phyloP scores from a whole-genome alignment of 1,140 invertebrate species.

The Drosophila bocqueti region DNA sequence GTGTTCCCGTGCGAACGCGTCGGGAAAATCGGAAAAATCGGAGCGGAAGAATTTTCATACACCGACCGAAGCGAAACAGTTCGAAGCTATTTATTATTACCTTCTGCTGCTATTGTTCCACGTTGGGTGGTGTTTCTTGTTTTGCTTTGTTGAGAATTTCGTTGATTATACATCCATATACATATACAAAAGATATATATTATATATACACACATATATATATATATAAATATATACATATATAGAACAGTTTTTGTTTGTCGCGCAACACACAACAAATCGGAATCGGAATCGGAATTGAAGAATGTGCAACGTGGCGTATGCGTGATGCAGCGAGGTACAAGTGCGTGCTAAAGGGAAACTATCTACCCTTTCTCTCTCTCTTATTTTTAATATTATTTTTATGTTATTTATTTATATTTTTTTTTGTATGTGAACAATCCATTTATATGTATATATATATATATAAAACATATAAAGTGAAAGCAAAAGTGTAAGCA shows the following conservation, averaged over 20 bases:
- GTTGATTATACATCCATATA: background rate
- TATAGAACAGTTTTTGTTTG: slow-evolving; percentile 15
- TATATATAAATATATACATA: background rate
- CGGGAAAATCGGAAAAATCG: slow-evolving; percentile 30
- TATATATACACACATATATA: background rate
- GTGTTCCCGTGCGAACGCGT: slow-evolving; percentile 59
- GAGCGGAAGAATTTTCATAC: slow-evolving; percentile 64
- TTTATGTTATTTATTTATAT: slow-evolving; percentile 6
- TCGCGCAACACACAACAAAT: slow-evolving; percentile 39
- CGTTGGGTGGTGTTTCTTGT: slow-evolving; percentile 33
- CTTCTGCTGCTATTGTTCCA: slow-evolving; percentile 34
- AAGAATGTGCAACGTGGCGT: slow-evolving; percentile 59
- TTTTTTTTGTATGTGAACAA: slow-evolving; percentile 22
- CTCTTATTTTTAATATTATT: background rate
- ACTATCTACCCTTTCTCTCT: background rate
- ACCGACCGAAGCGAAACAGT: slow-evolving; percentile 18
- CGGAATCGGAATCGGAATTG: slow-evolving; percentile 17
- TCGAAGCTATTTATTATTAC: slow-evolving; percentile 44
- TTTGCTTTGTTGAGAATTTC: slow-evolving; percentile 38
- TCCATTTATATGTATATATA: no score
- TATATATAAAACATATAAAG: background rate
- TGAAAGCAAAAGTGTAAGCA: slow-evolving; percentile 39
- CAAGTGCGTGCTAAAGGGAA: slow-evolving; percentile 42
- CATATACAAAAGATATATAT: background rate
- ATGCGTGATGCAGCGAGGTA: slow-evolving; percentile 61